Evolutionary conservation across 2,113 vertebrate genomes (phyloP), one percentile per base, ranked within the genome.

Genomic region (Amphiprion percula): DNA sequence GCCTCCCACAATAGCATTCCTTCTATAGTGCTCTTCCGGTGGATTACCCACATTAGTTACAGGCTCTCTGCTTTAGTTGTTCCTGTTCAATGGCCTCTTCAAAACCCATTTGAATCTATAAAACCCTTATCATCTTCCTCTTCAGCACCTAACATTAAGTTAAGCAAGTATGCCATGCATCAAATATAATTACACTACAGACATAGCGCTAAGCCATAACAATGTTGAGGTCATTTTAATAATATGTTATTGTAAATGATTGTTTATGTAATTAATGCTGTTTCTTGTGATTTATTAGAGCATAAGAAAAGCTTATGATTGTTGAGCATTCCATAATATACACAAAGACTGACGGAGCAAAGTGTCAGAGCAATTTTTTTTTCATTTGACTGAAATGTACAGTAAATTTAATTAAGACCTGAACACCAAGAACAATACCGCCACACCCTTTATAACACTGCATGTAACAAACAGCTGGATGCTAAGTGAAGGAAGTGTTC

Each of bases 41-140:
- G 73, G 65, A 90, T 94, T 93, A 86, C 68, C 70, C 83, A 64
- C 66, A 90, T 92, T 86, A 86, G 82, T 87, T 77, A 82, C 68
- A 90, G 86, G 37, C 82, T 68, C 66, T 78, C 64, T 54, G 49
- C 59, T 61, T 12, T 17, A 37, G 44, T 30, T 77, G 44, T 71
- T 79, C n/a, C 58, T 74, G 52, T 67, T 66, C 23, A n/a, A 77
- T 21, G 67, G 73, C 68, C 23, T 84, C 53, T 68, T 54, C 28
- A 49, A 74, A 75, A 46, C 67, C 73, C 49, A 58, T 60, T 87
- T 71, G 63, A 86, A 52, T 84, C 66, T 55, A 74, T 69, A 71
- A 78, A 73, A 58, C 21, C 41, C 44, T 41, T 39, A 55, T 78
- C 28, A 41, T 15, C 68, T 77, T 59, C 62, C 55, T 74, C 30